Evolutionary conservation across 2,888 invertebrate species (phyloP), one percentile per base, ranked within the genome.

Genomic region (Lissocephala sabroskyi): DNA sequence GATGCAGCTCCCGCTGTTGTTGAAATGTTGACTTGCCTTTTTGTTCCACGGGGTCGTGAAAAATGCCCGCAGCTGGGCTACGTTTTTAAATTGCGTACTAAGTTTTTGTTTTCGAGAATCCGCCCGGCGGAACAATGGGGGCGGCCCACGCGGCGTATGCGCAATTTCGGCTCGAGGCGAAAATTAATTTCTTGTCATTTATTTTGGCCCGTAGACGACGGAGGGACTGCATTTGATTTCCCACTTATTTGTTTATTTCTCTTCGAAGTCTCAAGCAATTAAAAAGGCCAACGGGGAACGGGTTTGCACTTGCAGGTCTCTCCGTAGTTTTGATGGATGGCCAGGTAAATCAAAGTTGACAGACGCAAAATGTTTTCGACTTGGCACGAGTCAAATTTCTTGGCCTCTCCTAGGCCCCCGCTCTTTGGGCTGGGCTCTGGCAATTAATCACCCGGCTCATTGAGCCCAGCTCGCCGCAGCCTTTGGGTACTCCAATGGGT

Each of bases 1-100:
- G 78, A 79, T 80, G 77, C 80, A 78, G 79, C 80, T 81, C 79
- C 76, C 78, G 80, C 81, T 79, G 79, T 75, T 79, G 80, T 73
- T 78, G 73, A 80, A 79, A 79, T 68, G 78, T 79, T 81, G 78
- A 71, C 76, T 80, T 78, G 79, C 68, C 65, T 75, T 65, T 64
- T 75, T 78, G 55, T 63, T 33, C 40, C 47, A 67, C 70, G 66
- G 74, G 66, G 62, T 73, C 76, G 11, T 10, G 10, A 10, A 35
- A 35, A 35, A 17, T 16, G 49, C 41, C 44, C 29, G 30, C 30
- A 30, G 23, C 23, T 7, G 9, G 30, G 30, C 11, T 30, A 30
- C 5, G 10, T 16, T n/a, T 37, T 37, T 37, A 18, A 19, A 19
- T 9, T 37, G 37, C 48, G 49, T 49, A 62, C 41, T 41, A 52